Evolutionary conservation across 2,113 vertebrate genomes (phyloP).

Genomic region (Arizona elegans): DNA sequence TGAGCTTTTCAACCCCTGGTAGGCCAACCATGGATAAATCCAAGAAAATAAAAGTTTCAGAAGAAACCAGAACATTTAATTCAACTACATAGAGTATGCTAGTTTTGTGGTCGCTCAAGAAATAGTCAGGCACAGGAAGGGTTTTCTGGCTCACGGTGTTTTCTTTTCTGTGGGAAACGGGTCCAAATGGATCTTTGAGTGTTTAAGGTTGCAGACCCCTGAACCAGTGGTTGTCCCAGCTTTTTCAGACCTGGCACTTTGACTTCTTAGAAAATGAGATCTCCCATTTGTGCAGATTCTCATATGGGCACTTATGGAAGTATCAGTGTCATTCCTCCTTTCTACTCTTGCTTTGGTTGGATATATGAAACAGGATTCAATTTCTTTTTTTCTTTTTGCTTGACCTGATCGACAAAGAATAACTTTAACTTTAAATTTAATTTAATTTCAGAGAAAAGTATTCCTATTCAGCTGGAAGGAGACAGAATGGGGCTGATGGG

Average conservation of each 20-base stretch:
- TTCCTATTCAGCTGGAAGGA: not conserved
- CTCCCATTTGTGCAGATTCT: not conserved
- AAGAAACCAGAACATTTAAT: too few species aligned
- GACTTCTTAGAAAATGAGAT: not conserved
- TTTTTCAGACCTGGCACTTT: not conserved
- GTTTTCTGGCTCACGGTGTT: too few species aligned
- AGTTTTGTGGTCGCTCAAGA: too few species aligned
- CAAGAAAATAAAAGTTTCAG: too few species aligned
- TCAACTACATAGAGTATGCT: too few species aligned
- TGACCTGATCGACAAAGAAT: not conserved
- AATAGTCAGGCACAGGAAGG: too few species aligned
- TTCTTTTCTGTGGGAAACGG: too few species aligned
- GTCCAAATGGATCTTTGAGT: too few species aligned
- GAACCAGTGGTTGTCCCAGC: not conserved
- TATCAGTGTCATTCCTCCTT: not conserved
- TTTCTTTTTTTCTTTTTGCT: not conserved
- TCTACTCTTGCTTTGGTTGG: not conserved
- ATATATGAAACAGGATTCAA: not conserved
- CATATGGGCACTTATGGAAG: too few species aligned
- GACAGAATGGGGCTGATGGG: not conserved
- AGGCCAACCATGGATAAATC: too few species aligned
- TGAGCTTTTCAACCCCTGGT: too few species aligned
- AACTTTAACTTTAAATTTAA: not conserved
- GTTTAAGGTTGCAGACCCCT: too few species aligned
- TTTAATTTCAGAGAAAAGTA: not conserved